Percentiles rank a stretch among this genome's conserved stretches.
phyloP scores from a whole-genome alignment of 2,113 vertebrate species.

The Noctilio leporinus region DNA sequence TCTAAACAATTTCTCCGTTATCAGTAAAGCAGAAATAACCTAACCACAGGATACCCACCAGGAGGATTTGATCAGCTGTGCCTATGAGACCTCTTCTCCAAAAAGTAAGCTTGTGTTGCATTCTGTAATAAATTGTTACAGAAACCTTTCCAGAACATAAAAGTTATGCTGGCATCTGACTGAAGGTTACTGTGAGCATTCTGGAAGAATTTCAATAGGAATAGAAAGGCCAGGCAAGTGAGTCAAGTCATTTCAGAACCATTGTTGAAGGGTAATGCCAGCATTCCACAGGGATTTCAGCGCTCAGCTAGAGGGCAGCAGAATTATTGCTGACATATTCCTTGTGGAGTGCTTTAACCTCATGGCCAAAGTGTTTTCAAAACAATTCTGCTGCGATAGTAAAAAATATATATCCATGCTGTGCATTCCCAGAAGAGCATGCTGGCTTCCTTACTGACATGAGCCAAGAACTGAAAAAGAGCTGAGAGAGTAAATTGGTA shows the following conservation, averaged over 20 bases:
- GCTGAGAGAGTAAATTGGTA: conserved; percentile 37
- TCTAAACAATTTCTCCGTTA: neutral
- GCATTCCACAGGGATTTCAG: conserved; percentile 67
- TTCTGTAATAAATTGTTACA: neutral
- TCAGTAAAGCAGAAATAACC: neutral
- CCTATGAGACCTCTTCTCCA: neutral
- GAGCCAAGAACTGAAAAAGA: conserved; percentile 51
- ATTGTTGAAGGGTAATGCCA: conserved; percentile 72
- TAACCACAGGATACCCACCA: neutral
- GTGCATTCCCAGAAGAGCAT: conserved; percentile 51
- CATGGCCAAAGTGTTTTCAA: conserved; percentile 77
- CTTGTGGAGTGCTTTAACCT: conserved; percentile 75
- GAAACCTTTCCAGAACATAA: conserved; percentile 30
- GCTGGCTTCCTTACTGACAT: conserved; percentile 32
- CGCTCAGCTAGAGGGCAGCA: conserved; percentile 74
- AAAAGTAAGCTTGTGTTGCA: neutral
- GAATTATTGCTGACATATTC: conserved; percentile 77
- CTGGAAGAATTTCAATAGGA: conserved; percentile 80
- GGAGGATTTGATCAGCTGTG: neutral
- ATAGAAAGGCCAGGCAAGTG: conserved; percentile 73
- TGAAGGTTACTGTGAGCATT: conserved; percentile 76
- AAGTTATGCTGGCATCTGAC: conserved; percentile 67
- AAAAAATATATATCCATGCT: conserved; percentile 65
- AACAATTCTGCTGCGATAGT: conserved; percentile 73
- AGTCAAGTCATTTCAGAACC: conserved; percentile 74